Evolutionary conservation across 2,888 invertebrate species (phyloP).

Genomic region (Euplexia lucipara): DNA sequence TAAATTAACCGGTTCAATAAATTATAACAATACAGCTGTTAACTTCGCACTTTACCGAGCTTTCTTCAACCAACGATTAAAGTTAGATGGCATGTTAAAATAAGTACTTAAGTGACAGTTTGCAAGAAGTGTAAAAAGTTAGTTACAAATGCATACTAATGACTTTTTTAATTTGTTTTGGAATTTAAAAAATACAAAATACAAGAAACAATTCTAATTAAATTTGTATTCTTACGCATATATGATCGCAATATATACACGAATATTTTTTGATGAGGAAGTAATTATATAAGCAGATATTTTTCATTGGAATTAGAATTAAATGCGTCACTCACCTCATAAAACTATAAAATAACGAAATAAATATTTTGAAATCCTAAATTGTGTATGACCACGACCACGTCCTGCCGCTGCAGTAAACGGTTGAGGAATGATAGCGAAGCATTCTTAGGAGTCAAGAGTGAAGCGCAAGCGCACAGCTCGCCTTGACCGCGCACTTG

Average conservation of each 20-base stretch:
- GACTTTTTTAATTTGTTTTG: slow-evolving; percentile 3
- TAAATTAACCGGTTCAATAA: slow-evolving; percentile 43
- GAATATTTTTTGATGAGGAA: slow-evolving; percentile 3
- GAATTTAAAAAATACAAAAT: too few relatives aligned
- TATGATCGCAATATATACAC: background rate
- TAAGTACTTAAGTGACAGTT: slow-evolving; percentile 19
- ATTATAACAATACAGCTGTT: slow-evolving; percentile 20
- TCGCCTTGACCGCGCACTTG: slow-evolving; percentile 84
- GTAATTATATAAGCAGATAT: slow-evolving; percentile 7
- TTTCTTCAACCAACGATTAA: slow-evolving; percentile 17
- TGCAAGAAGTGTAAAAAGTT: slow-evolving; percentile 17
- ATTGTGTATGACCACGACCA: slow-evolving; percentile 29
- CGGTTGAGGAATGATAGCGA: slow-evolving; percentile 74
- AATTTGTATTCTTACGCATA: background rate
- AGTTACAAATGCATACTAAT: background rate
- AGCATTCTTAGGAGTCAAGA: slow-evolving; percentile 56
- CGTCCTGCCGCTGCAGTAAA: slow-evolving; percentile 70
- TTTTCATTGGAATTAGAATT: background rate
- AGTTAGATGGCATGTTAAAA: slow-evolving; percentile 10
- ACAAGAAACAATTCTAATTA: too few relatives aligned
- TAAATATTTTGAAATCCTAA: slow-evolving; percentile 7
- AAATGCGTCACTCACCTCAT: slow-evolving; percentile 42
- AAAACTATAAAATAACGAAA: slow-evolving; percentile 17
- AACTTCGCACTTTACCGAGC: slow-evolving; percentile 33
- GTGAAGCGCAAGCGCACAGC: slow-evolving; percentile 56